Conservation (phyloP, 2,888 invertebrate genomes). For the Drosophila suboccidentalis region DNA sequence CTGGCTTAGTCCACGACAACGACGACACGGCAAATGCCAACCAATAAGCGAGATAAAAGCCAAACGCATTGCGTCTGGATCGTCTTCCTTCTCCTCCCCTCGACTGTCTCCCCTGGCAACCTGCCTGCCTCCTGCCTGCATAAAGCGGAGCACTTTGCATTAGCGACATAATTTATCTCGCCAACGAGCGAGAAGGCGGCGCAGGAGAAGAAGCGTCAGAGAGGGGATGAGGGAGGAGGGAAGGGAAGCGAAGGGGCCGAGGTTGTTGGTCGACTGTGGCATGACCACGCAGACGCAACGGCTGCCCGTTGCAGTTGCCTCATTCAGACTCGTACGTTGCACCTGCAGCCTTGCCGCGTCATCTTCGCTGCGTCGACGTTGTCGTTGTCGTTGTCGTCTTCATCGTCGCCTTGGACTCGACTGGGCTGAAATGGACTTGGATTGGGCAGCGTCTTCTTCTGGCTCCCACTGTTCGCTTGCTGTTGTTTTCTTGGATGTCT, state of each 20-base stretch:
- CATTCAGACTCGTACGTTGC: slow-evolving; percentile 70
- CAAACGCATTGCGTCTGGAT: slow-evolving; percentile 77
- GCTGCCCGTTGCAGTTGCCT: slow-evolving; percentile 58
- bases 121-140: slow-evolving; percentile 51
- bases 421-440: slow-evolving; percentile 19
- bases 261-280: slow-evolving; percentile 34
- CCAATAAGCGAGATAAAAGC: slow-evolving; percentile 71
- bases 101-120: slow-evolving; percentile 1
- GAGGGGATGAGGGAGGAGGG: slow-evolving; percentile 2
- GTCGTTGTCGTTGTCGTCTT: slow-evolving; percentile 73
- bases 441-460: slow-evolving; percentile 44
- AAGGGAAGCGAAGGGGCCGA: background rate
- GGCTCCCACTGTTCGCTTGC: slow-evolving; percentile 71
- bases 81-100: slow-evolving; percentile 29
- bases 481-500: slow-evolving; percentile 43
- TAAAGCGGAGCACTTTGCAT: slow-evolving; percentile 85
- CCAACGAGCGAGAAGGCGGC: slow-evolving; percentile 66
- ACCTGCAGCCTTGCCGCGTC: slow-evolving; percentile 81
- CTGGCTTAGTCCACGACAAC: slow-evolving; percentile 44
- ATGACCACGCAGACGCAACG: slow-evolving; percentile 81
- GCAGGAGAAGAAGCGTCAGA: slow-evolving; percentile 27
- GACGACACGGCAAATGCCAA: slow-evolving; percentile 67
- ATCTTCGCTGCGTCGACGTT: slow-evolving; percentile 61
- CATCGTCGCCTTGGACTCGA: slow-evolving; percentile 69
- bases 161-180: slow-evolving; percentile 86